These are phyloP conservation scores for Periparus ater DNA, from an alignment of 2,797 vertebrate species.

Conservation along the genomic window DNA sequence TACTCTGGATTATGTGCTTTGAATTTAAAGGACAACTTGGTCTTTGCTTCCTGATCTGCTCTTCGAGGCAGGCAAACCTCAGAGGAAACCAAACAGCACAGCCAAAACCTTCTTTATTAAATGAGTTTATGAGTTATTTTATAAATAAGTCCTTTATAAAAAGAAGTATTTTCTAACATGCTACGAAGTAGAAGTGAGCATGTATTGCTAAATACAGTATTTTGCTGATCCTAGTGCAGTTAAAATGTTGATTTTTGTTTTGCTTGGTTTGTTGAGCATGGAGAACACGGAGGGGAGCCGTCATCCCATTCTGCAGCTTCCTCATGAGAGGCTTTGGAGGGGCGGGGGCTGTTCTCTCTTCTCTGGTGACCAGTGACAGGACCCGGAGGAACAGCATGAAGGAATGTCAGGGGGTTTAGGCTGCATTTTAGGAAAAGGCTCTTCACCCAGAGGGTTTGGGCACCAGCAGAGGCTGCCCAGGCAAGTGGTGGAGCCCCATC, in stretches of 20 bases:
- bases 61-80: not conserved
- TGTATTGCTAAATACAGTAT: not conserved
- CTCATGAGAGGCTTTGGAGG: not conserved
- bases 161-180: not conserved
- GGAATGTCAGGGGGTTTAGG: not conserved
- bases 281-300: not conserved
- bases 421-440: not conserved
- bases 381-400: not conserved
- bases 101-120: not conserved
- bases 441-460: no score
- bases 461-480: not conserved
- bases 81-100: not conserved
- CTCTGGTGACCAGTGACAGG: not conserved
- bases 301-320: accelerated
- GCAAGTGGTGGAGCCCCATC: not conserved
- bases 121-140: not conserved
- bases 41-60: not conserved
- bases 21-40: not conserved
- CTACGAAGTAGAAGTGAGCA: not conserved
- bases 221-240: not conserved
- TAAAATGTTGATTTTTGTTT: not conserved
- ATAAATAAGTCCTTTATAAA: not conserved
- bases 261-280: not conserved
- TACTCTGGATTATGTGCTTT: not conserved
- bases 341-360: not conserved